Base-by-base conservation (phyloP, 2,113 vertebrate species). In the Catagonus wagneri region DNA sequence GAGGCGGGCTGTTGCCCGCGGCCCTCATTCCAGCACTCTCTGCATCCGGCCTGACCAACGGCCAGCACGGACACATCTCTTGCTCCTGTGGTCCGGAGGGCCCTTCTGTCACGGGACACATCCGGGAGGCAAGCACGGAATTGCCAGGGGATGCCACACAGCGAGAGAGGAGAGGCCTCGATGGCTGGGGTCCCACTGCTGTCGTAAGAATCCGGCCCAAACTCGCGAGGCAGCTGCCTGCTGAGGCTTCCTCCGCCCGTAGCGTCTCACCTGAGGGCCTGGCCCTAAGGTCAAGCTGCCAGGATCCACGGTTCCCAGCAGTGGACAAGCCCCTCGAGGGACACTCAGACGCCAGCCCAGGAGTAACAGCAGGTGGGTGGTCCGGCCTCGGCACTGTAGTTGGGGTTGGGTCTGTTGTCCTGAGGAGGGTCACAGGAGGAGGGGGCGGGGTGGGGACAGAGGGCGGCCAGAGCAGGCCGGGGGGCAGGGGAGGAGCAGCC, bases 301-400 rank as follows among this genome's bases (percentile, higher is more conserved):
- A 2, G 0, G 3, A 5, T 3, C 25, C 32, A 23, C 1, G 6
- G 6, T 20, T 0, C 16, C 39, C 14, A 13, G n/a, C 63, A 65
- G 60, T 2, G 3, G 74, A 36, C 29, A 34, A n/a, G 56, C 12
- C 61, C 11, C 14, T 32, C 32, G 11, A 2, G 22, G n/a, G 23
- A 34, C 19, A 32, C 34, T 74, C 54, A 32, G n/a, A 63, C 34
- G 9, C 54, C 3, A 5, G 17, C 36, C 25, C 3, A 27, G 44
- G 54, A 16, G 11, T 11, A 19, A 15, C 2, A 3, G 22, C 44
- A 63, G 52, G 52, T 36, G 14, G 27, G 23, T 12, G 61, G 23
- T 63, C 61, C 4, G 25, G 39, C n/a, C 29, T 79, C 12, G 0
- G 23, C 7, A 63, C 19, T 17, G 20, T 9, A 36, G 50, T 0